These are phyloP conservation scores for Macrosoma leucophasiata DNA, from an alignment of 2,888 invertebrate genomes.

Conservation along the genomic window DNA sequence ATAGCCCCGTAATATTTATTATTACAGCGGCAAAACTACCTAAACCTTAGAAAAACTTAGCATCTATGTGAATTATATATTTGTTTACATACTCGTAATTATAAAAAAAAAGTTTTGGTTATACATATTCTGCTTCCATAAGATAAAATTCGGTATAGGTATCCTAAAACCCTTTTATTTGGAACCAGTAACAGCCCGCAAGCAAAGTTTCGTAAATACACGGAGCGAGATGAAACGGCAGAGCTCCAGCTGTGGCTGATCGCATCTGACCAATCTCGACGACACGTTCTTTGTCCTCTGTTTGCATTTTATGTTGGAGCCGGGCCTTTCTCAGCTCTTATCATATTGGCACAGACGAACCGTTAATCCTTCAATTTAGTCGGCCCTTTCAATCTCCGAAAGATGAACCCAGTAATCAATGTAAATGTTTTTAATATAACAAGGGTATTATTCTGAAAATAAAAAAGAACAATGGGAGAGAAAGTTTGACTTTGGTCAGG, in stretches of 20 bases:
- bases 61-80: too few relatives aligned
- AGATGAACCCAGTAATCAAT: slow-evolving; percentile 28
- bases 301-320: slow-evolving; percentile 53
- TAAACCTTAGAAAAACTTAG: too few relatives aligned
- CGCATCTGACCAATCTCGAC: slow-evolving; percentile 47
- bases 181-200: slow-evolving; percentile 30
- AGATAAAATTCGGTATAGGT: too few relatives aligned
- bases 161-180: slow-evolving; percentile 12
- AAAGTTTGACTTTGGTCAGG: too few relatives aligned
- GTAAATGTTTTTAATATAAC: slow-evolving; percentile 17
- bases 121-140: too few relatives aligned
- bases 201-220: slow-evolving; percentile 32
- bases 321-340: slow-evolving; percentile 55
- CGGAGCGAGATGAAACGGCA: slow-evolving; percentile 29
- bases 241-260: slow-evolving; percentile 42
- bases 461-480: too few relatives aligned
- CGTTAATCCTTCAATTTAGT: slow-evolving; percentile 58
- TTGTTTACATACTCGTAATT: too few relatives aligned
- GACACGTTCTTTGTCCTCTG: slow-evolving; percentile 47
- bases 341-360: slow-evolving; percentile 63
- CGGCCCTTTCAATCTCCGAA: slow-evolving; percentile 42
- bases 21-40: too few relatives aligned
- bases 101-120: too few relatives aligned
- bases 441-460: slow-evolving; percentile 8
- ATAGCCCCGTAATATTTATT: too few relatives aligned